Evolutionary conservation across 2,113 vertebrate species (phyloP).

Genomic region (Platanista minor): DNA sequence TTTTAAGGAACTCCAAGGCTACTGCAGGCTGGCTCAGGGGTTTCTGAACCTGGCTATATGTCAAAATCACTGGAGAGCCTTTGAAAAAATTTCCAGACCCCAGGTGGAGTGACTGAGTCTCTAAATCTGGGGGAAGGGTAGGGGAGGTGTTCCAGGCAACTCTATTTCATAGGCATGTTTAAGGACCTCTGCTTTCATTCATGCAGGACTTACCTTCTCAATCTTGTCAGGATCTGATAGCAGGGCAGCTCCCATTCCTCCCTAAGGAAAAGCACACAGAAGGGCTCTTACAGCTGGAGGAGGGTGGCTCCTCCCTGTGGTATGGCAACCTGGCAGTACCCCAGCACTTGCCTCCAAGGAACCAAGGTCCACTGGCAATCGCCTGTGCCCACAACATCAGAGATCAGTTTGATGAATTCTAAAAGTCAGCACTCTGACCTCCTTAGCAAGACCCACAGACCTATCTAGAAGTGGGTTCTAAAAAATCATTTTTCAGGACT

Average conservation of each 20-base stretch:
- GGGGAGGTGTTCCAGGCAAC: background rate
- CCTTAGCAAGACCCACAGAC: background rate
- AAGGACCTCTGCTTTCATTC: background rate
- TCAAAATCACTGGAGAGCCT: background rate
- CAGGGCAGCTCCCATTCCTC: conserved; percentile 98
- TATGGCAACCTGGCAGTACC: background rate
- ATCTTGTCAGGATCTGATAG: conserved; percentile 95
- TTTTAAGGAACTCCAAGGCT: background rate
- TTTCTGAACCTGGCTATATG: background rate
- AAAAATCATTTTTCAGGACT: conserved; percentile 11
- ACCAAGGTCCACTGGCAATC: background rate
- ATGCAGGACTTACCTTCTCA: conserved; percentile 87
- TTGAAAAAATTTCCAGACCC: background rate
- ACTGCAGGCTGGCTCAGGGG: background rate
- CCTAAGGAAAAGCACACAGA: conserved; percentile 80
- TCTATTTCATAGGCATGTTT: background rate
- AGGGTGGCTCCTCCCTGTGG: background rate
- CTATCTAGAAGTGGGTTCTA: background rate
- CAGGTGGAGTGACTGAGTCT: background rate
- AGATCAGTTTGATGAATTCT: background rate
- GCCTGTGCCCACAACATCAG: background rate
- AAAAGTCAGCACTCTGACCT: background rate
- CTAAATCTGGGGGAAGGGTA: background rate
- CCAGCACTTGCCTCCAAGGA: background rate
- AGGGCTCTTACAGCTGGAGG: background rate